Evolutionary conservation across 2,797 vertebrate species (phyloP).

Genomic region (Argentina silus): DNA sequence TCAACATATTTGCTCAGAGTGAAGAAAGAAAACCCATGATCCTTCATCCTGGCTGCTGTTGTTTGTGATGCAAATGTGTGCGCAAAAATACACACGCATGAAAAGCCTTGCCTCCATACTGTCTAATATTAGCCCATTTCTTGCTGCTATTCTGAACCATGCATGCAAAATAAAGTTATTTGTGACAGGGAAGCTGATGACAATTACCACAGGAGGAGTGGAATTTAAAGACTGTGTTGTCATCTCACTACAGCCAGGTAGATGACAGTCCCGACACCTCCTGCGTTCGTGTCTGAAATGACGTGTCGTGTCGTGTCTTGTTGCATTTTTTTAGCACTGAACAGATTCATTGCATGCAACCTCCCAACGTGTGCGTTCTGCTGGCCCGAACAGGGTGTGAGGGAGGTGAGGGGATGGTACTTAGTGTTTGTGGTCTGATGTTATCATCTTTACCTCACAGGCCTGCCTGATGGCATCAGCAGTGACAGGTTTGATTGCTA

Average conservation of each 20-base stretch:
- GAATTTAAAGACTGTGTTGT: neutral
- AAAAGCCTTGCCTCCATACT: constrained; percentile 1
- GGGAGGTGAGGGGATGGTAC: neutral
- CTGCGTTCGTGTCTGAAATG: neutral
- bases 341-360: neutral
- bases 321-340: neutral
- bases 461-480: constrained; percentile 58
- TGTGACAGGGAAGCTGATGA: neutral
- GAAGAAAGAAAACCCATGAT: neutral
- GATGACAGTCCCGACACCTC: neutral
- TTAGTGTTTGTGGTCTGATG: constrained; percentile 39
- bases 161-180: neutral
- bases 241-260: neutral
- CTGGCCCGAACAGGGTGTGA: neutral
- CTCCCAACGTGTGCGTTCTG: neutral
- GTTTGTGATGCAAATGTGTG: constrained; percentile 37
- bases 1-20: constrained; percentile 13
- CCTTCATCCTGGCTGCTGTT: neutral
- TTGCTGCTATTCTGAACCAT: neutral
- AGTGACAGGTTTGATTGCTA: constrained; percentile 68
- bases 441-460: constrained; percentile 67
- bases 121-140: neutral
- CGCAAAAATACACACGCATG: constrained; percentile 18
- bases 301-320: neutral
- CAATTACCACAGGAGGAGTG: neutral